A percentile compares a stretch with the other conserved stretches of the same genome.
Conservation (phyloP, 2,113 vertebrate genomes). For the Petroica traversi region DNA sequence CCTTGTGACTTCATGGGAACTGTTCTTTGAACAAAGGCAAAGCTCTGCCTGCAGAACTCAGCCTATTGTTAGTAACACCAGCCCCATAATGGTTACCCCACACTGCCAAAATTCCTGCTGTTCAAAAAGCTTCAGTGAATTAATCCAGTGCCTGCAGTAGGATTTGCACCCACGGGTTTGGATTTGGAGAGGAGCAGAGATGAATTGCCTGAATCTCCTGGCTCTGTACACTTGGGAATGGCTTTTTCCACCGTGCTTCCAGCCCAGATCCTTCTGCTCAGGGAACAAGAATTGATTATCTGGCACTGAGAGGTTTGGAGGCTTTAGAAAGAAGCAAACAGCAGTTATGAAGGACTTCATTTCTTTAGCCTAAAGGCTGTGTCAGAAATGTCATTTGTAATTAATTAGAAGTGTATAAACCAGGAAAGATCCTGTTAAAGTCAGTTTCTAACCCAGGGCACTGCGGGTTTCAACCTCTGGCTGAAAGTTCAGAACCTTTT, state of each 20-base stretch:
- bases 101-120: not conserved
- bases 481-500: not conserved
- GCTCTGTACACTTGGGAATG: accelerated
- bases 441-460: not conserved
- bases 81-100: not conserved
- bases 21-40: not conserved
- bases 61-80: not conserved
- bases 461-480: not conserved
- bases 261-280: not conserved
- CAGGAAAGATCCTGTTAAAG: not conserved
- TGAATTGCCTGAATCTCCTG: not conserved
- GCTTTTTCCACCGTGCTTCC: not conserved
- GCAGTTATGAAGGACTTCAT: not conserved
- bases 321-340: not conserved
- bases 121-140: not conserved
- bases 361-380: not conserved
- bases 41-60: not conserved
- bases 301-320: not conserved
- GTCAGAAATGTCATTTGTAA: conserved; percentile 8
- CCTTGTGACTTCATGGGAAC: not conserved
- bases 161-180: not conserved
- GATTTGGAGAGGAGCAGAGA: not conserved
- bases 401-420: not conserved
- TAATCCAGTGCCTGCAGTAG: not conserved
- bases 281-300: not conserved